Evolutionary conservation across 2,888 invertebrate species (phyloP), one percentile per base, ranked within the genome.

Genomic region (Zhengitettix transpicula): DNA sequence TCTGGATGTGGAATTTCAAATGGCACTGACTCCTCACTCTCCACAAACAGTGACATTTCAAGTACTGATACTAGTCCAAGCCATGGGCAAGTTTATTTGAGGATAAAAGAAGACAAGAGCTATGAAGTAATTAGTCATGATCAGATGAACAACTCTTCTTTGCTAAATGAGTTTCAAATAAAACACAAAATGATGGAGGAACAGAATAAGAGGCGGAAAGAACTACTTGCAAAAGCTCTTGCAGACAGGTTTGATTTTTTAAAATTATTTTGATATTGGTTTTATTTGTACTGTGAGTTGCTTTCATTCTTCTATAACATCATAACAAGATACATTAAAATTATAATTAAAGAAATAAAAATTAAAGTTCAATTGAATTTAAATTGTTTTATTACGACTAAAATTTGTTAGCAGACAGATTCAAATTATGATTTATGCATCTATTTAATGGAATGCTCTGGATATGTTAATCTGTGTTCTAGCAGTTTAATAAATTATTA

Each of bases 181-280:
- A 80, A 83, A 64, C 87, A 88, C 67, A 86, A 82, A 71, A 68
- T 83, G 64, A 86, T 89, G 70, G 85, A 89, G 69, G 89, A 88
- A 70, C 86, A 87, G 68, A 89, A 89, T 73, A 82, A 84, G 66
- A 83, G 81, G 66, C 81, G 86, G 64, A 86, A 85, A 71, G 83
- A 85, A 68, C 76, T 87, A 71, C 73, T 89, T 11, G 74, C 83
- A 1, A 83, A 82, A 72, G 87, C 87, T 12, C 77, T 89, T 56
- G 83, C 83, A 65, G 85, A 87, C 68, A 83, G 85, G 83, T 85
- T 69, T 72, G 69, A 28, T 28, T 28, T 28, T 28, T 28, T 28
- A 5, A 28, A 28, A 28, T 28, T 5, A 28, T 28, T 5, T 28
- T 28, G 28, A 5, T 5, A 28, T 28, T 28, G 7, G 28, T 28